Conservation (phyloP, 2,888 invertebrate species). For the Aphelenchoides bicaudatus region DNA sequence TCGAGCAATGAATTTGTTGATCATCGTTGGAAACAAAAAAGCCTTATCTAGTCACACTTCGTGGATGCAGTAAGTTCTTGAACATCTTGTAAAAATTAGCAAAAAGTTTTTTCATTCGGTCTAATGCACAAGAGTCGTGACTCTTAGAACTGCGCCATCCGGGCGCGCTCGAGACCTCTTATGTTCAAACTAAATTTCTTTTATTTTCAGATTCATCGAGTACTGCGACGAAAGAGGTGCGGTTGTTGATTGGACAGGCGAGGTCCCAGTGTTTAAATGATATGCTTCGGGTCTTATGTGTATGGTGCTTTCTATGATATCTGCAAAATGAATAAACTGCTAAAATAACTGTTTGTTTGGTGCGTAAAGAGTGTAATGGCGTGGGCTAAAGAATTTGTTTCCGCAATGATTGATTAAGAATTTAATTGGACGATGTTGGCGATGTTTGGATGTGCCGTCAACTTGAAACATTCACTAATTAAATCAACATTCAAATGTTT, state of each 20-base stretch:
- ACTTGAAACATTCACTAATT: background rate
- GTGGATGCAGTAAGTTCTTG: conserved; percentile 25
- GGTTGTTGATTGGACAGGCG: background rate
- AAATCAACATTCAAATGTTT: background rate
- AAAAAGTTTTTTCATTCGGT: too few species aligned
- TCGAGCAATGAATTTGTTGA: conserved; percentile 34
- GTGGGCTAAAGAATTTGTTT: too few species aligned
- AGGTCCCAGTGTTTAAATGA: background rate
- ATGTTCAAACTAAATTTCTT: background rate
- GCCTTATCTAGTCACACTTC: conserved; percentile 18
- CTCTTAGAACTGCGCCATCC: too few species aligned
- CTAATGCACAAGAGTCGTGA: too few species aligned
- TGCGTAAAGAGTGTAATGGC: too few species aligned
- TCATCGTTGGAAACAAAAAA: conserved; percentile 31
- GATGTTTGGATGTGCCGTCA: background rate
- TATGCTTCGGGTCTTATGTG: background rate
- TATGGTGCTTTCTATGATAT: background rate
- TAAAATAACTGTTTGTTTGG: too few species aligned
- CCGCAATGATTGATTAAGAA: too few species aligned
- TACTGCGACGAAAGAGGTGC: background rate
- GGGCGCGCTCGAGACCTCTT: too few species aligned
- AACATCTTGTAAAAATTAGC: too few species aligned
- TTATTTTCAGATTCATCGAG: conserved; percentile 5
- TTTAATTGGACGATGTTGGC: background rate
- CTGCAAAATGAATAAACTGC: too few species aligned